These are phyloP conservation scores for Enchytraeus crypticus DNA, from an alignment of 2,888 invertebrate genomes.

Conservation along the genomic window DNA sequence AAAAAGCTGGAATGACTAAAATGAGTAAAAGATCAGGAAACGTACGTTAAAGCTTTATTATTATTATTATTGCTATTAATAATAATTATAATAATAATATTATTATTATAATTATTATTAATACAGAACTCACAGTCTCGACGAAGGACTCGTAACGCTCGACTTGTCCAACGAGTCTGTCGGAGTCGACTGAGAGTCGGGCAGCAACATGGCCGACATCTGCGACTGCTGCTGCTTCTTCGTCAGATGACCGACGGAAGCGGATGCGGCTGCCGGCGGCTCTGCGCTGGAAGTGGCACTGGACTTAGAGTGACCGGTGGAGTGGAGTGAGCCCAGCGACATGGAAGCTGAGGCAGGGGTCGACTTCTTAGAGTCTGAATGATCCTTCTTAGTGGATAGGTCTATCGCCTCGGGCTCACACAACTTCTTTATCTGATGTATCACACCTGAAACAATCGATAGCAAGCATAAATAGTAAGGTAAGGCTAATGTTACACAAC, in stretches of 20 bases:
- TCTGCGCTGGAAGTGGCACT: too few relatives aligned
- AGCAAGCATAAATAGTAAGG: background rate
- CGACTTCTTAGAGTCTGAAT: background rate
- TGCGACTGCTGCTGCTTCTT: background rate
- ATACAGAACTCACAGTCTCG: conserved; percentile 6
- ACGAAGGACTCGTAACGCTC: background rate
- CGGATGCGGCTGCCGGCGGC: too few relatives aligned
- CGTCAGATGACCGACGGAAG: background rate
- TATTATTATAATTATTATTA: too few relatives aligned
- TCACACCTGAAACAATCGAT: conserved; percentile 55
- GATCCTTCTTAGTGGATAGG: conserved; percentile 1
- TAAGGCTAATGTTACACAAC: conserved; percentile 52
- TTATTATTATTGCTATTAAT: too few relatives aligned
- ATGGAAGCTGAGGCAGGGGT: background rate
- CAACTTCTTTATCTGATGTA: conserved; percentile 73
- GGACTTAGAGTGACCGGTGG: background rate
- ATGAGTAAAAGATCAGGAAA: too few relatives aligned
- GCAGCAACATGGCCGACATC: background rate
- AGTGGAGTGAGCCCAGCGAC: background rate
- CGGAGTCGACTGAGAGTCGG: background rate
- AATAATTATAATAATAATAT: too few relatives aligned
- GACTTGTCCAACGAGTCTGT: background rate
- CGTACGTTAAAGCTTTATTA: too few relatives aligned
- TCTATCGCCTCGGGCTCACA: conserved; percentile 47
- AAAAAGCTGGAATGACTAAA: too few relatives aligned